phyloP scores from a whole-genome alignment of 2,113 vertebrate genomes.

The Callipepla squamata region DNA sequence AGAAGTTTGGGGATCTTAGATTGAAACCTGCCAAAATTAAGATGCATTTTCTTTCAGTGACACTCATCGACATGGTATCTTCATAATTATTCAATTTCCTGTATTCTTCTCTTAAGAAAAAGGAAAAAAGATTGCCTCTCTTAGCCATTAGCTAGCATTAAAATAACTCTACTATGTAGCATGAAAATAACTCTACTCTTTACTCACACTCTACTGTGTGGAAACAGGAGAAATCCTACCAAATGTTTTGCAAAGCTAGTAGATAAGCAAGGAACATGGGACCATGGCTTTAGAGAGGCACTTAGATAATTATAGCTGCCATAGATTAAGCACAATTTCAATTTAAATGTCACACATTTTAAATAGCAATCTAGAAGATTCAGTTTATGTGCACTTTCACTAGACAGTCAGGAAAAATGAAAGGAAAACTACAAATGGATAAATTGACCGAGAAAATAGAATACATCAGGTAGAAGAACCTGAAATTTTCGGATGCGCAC shows the following conservation, averaged over 20 bases:
- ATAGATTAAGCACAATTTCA: background rate
- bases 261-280: background rate
- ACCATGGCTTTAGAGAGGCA: background rate
- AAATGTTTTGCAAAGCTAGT: background rate
- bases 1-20: background rate
- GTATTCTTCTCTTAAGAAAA: background rate
- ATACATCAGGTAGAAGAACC: background rate
- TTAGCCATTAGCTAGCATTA: background rate
- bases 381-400: background rate
- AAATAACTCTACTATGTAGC: background rate
- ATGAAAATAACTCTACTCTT: too few relatives aligned
- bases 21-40: background rate
- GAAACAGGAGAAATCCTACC: background rate
- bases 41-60: background rate
- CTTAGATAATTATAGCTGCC: background rate
- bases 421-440: background rate
- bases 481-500: constrained; percentile 29
- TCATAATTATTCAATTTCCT: background rate
- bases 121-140: background rate
- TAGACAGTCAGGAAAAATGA: background rate
- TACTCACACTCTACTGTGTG: background rate
- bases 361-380: background rate
- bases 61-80: background rate
- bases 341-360: background rate
- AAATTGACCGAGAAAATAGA: background rate